phyloP scores from a whole-genome alignment of 2,888 invertebrate genomes.

The Sepioteuthis lessoniana region DNA sequence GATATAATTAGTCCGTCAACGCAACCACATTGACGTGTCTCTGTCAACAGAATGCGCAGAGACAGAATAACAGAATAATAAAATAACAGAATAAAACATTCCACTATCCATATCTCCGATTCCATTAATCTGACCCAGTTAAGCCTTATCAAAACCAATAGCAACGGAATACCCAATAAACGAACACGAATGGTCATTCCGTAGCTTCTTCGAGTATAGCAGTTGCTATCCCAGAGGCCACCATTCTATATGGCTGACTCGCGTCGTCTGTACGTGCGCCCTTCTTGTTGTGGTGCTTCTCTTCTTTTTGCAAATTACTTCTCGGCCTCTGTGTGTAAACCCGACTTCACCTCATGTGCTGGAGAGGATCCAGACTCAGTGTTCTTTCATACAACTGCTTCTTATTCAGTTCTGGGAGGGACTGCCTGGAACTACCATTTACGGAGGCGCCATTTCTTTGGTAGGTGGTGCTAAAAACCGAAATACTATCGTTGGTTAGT shows the following conservation, averaged over 20 bases:
- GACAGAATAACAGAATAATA: too few relatives aligned
- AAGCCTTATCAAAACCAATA: background rate
- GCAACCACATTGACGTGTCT: background rate
- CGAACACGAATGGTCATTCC: background rate
- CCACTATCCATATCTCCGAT: background rate
- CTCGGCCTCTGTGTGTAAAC: background rate
- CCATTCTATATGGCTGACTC: conserved; percentile 8
- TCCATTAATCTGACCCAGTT: background rate
- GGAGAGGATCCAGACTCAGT: background rate
- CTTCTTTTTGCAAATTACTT: background rate
- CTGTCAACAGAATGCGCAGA: background rate
- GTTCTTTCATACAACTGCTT: background rate
- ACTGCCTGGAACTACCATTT: conserved; percentile 23
- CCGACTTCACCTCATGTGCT: background rate
- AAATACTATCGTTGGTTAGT: background rate
- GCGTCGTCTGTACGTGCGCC: background rate
- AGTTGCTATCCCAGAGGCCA: background rate
- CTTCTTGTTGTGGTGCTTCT: background rate
- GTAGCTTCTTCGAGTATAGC: background rate
- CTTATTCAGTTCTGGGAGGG: conserved; percentile 14
- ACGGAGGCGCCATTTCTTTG: background rate
- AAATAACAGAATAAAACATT: background rate
- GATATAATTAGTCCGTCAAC: too few relatives aligned
- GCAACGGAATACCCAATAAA: background rate
- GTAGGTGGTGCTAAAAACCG: conserved; percentile 13